phyloP scores from a whole-genome alignment of 1,140 invertebrate genomes.

The Cydia amplana region DNA sequence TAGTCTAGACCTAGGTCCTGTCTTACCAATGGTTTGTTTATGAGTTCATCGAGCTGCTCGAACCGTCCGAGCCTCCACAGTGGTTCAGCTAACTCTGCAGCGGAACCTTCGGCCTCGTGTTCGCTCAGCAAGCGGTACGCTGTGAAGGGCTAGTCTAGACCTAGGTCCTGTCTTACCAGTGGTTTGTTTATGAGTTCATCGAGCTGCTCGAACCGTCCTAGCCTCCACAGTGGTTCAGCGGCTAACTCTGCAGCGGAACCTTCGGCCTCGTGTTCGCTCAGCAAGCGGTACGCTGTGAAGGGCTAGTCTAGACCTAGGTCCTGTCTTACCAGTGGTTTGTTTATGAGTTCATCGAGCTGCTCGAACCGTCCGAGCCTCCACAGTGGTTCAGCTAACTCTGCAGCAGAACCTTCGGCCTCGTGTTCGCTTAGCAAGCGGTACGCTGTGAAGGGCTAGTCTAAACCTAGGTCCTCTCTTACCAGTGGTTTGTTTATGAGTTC shows the following conservation, averaged over 20 bases:
- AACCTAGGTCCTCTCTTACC: slow-evolving; percentile 74
- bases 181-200: slow-evolving; percentile 81
- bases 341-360: slow-evolving; percentile 83
- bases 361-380: slow-evolving; percentile 93
- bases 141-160: too few relatives aligned
- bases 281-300: slow-evolving; percentile 83
- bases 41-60: too few relatives aligned
- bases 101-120: too few relatives aligned
- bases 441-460: slow-evolving; percentile 89
- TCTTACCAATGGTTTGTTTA: too few relatives aligned
- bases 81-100: too few relatives aligned
- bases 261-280: slow-evolving; percentile 81
- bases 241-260: slow-evolving; percentile 82
- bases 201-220: slow-evolving; percentile 89
- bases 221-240: slow-evolving; percentile 93
- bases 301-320: slow-evolving; percentile 86
- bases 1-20: too few relatives aligned
- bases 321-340: slow-evolving; percentile 73
- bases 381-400: slow-evolving; percentile 86
- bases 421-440: slow-evolving; percentile 82
- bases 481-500: slow-evolving; percentile 79
- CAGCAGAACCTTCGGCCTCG: slow-evolving; percentile 74
- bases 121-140: too few relatives aligned
- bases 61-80: too few relatives aligned
- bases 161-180: slow-evolving; percentile 72